Evolutionary conservation across 2,888 invertebrate species (phyloP).

Genomic region (Lasius platythorax): DNA sequence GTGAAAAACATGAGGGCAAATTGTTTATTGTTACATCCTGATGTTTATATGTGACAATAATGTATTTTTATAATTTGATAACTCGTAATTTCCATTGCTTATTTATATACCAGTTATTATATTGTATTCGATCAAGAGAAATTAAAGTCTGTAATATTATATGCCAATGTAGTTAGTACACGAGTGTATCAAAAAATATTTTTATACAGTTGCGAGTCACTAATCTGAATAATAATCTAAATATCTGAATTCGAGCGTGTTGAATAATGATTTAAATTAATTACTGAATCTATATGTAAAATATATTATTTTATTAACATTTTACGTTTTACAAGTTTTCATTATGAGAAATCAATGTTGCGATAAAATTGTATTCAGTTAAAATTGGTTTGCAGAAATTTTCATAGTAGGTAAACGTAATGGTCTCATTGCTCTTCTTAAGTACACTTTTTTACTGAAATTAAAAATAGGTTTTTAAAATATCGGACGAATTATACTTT

Average conservation of each 20-base stretch:
- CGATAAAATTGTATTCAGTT: neutral
- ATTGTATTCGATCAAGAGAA: conserved; percentile 12
- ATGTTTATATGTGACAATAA: conserved; percentile 22
- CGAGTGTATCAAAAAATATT: conserved; percentile 11
- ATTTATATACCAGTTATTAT: conserved; percentile 22
- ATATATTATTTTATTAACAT: conserved; percentile 13
- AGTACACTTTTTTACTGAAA: conserved; percentile 44
- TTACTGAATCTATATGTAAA: neutral
- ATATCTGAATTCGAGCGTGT: neutral
- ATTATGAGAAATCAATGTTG: neutral
- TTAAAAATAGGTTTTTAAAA: conserved; percentile 1
- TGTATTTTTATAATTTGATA: conserved; percentile 16
- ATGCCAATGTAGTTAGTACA: conserved; percentile 17
- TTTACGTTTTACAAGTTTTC: neutral
- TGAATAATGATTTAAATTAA: conserved; percentile 2
- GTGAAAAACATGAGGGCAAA: neutral
- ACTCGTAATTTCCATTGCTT: conserved; percentile 17
- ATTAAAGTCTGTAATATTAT: conserved; percentile 11
- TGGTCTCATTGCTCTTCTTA: conserved; percentile 18
- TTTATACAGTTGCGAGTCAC: neutral
- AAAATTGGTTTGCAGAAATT: neutral
- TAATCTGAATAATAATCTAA: conserved; percentile 2
- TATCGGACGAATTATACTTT: conserved; percentile 2
- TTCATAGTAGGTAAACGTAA: neutral
- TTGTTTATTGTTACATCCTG: conserved; percentile 32